Percentiles rank a stretch among this genome's conserved stretches.
phyloP scores from a whole-genome alignment of 2,888 invertebrate genomes.

The Chrysomela aeneicollis region DNA sequence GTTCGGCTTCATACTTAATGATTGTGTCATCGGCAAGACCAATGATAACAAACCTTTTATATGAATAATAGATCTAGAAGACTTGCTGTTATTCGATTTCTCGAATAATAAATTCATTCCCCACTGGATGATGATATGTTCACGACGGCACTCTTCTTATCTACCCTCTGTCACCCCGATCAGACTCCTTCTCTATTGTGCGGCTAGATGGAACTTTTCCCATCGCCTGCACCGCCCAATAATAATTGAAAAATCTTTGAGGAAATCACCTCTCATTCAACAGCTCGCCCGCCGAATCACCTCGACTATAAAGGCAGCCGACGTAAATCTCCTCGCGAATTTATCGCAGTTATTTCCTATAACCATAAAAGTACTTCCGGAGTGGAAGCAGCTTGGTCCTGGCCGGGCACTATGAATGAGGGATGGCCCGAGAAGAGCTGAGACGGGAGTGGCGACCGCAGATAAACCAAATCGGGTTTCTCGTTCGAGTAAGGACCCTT shows the following conservation, averaged over 20 bases:
- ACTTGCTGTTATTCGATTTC: too few species aligned
- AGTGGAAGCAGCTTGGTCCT: slow-evolving; percentile 26
- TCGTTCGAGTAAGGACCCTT: slow-evolving; percentile 57
- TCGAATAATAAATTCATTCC: too few species aligned
- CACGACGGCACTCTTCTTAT: too few species aligned
- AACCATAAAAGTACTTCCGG: slow-evolving; percentile 30
- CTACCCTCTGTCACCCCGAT: too few species aligned
- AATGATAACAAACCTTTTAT: too few species aligned
- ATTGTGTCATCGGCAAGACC: too few species aligned
- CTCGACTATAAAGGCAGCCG: background rate
- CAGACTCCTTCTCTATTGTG: background rate
- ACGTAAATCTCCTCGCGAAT: slow-evolving; percentile 25
- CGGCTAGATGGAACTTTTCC: background rate
- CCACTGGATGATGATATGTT: too few species aligned
- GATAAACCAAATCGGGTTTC: slow-evolving; percentile 60
- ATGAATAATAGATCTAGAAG: too few species aligned
- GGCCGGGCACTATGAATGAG: slow-evolving; percentile 13
- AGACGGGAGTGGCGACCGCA: slow-evolving; percentile 47
- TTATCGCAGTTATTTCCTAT: slow-evolving; percentile 28
- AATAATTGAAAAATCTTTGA: background rate
- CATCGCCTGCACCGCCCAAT: background rate
- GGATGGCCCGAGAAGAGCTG: background rate
- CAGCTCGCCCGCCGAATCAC: slow-evolving; percentile 4
- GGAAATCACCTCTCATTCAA: slow-evolving; percentile 1
- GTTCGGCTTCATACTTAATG: too few species aligned